phyloP scores from a whole-genome alignment of 2,113 vertebrate genomes.

The Tamias sibiricus region DNA sequence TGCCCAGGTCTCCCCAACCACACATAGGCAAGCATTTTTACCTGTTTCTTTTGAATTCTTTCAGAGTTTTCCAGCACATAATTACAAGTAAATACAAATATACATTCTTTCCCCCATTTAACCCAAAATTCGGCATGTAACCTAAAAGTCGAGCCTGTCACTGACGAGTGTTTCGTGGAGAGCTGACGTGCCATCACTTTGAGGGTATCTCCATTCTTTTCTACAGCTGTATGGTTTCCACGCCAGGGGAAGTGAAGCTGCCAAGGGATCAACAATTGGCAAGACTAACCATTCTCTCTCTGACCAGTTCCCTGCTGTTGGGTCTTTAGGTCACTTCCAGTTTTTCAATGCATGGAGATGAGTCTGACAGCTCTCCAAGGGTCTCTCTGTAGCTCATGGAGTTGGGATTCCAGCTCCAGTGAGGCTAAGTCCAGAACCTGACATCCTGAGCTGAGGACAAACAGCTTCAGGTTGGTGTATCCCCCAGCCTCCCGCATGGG shows the following conservation, averaged over 20 bases:
- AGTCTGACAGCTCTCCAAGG: neutral
- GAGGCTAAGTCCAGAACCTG: neutral
- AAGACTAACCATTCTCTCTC: neutral
- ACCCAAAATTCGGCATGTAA: neutral
- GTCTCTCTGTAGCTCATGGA: neutral
- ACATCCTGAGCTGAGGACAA: neutral
- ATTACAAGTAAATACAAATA: neutral
- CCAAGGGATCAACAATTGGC: neutral
- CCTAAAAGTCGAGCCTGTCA: neutral
- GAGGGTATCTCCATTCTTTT: neutral
- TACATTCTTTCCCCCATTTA: neutral
- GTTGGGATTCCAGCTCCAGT: neutral
- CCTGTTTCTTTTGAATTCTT: neutral
- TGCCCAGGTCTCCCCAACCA: neutral
- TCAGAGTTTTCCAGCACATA: neutral
- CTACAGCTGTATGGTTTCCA: accelerated
- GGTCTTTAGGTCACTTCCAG: no score
- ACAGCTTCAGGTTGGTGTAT: no score
- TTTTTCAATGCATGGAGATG: neutral
- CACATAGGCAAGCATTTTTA: neutral
- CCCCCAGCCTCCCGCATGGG: neutral
- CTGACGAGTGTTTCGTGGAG: neutral
- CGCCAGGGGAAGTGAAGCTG: accelerated
- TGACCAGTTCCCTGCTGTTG: neutral
- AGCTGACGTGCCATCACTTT: accelerated